Evolutionary conservation across 2,888 invertebrate genomes (phyloP), one percentile per base, ranked within the genome.

Genomic region (Liposcelis brunnea): DNA sequence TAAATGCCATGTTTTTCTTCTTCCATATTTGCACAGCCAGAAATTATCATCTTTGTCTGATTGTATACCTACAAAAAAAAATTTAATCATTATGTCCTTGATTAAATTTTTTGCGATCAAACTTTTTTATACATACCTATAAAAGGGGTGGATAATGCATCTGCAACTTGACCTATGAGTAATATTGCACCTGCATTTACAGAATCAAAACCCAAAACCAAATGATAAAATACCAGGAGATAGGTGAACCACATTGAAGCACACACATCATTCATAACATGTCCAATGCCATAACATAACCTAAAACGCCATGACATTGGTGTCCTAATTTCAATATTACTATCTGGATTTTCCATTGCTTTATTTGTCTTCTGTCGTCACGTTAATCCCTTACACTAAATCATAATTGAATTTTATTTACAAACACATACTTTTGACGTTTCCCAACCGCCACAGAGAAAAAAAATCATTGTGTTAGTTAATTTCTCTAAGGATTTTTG

Each of bases 201-300:
- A 52, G 58, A 58, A 44, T 57, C 55, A 47, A 63, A 62, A 18
- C 56, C 53, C 2, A 60, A 55, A 1, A 69, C 70, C 52, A 67
- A 59, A 51, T 71, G 68, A 51, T 71, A 64, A 55, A 64, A 75
- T 11, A 74, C 61, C 42, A 75, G 62, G 6, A 72, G 58, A 55
- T 74, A 75, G 2, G 68, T 69, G 56, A 75, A 75, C 74, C 74
- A 75, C 65, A 75, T 68, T 3, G 70, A 67, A 2, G 73, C 71
- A 54, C 70, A 70, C 18, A 75, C 59, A 53, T 75, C 75, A 58
- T 75, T 75, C 49, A 71, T 62, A 16, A 74, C 66, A 57, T 75
- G 74, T 0, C 74, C 74, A 12, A 72, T 61, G 43, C 70, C 67
- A 55, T 40, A 40, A 18, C 16, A 18, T 18, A 40, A n/a, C 19